Conservation (phyloP, 2,113 vertebrate species). For the Odontesthes bonariensis region DNA sequence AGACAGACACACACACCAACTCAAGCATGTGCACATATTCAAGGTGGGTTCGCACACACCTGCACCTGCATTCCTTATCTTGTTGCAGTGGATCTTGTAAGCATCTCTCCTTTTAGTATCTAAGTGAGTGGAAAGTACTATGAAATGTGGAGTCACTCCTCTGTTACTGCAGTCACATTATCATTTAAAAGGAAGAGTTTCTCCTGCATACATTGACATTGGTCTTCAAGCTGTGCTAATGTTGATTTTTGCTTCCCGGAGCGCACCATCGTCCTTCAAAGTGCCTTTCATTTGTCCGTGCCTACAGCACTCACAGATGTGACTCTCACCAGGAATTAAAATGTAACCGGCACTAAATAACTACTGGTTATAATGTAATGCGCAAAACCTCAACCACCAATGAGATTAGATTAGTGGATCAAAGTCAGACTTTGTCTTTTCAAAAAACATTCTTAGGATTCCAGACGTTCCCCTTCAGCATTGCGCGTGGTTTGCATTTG, state of each 20-base stretch:
- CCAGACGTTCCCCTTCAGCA: slow-evolving; percentile 57
- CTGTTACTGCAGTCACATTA: neutral
- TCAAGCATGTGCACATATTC: neutral
- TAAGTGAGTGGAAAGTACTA: neutral
- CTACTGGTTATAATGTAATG: slow-evolving; percentile 71
- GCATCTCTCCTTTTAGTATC: neutral
- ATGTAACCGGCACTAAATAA: slow-evolving; percentile 51
- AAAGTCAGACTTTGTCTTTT: slow-evolving; percentile 77
- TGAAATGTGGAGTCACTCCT: neutral
- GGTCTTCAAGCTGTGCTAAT: slow-evolving; percentile 1
- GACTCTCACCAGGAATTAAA: slow-evolving; percentile 46
- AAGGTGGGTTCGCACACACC: slow-evolving; percentile 18
- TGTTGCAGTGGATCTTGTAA: slow-evolving; percentile 18
- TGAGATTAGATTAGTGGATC: slow-evolving; percentile 65
- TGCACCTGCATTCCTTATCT: slow-evolving; percentile 28
- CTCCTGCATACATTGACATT: neutral
- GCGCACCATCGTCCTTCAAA: neutral
- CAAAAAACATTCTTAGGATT: slow-evolving; percentile 77
- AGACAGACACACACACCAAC: slow-evolving; percentile 2
- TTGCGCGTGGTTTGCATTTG: slow-evolving; percentile 68
- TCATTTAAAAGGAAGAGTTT: slow-evolving; percentile 4
- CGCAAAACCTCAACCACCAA: slow-evolving; percentile 23
- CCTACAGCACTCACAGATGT: neutral
- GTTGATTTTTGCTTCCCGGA: neutral
- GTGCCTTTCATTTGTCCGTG: neutral